Evolutionary conservation across 2,888 invertebrate genomes (phyloP).

Genomic region (Ceramica pisi): DNA sequence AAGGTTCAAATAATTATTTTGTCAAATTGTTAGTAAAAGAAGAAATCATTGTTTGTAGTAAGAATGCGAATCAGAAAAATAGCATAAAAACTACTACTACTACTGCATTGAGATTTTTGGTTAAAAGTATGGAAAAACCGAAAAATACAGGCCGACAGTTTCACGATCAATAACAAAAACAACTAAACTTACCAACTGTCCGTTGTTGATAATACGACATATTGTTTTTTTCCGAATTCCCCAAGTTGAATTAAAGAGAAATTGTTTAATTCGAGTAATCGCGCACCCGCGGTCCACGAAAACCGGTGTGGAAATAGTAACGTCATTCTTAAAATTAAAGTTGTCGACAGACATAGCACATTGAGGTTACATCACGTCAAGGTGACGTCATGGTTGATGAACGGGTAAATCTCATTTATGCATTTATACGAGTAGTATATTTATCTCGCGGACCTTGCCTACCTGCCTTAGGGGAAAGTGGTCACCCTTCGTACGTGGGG

Average conservation of each 20-base stretch:
- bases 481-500: too few species aligned
- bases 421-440: too few species aligned
- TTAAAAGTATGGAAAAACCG: too few species aligned
- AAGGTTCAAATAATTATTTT: too few species aligned
- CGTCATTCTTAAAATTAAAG: constrained; percentile 89
- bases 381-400: constrained; percentile 53
- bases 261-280: constrained; percentile 49
- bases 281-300: constrained; percentile 71
- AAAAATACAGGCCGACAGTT: background rate
- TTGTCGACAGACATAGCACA: constrained; percentile 63
- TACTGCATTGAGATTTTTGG: background rate
- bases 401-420: background rate
- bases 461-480: too few species aligned
- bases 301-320: constrained; percentile 79
- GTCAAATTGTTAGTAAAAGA: too few species aligned
- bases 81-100: background rate
- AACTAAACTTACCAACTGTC: constrained; percentile 78
- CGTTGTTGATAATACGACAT: constrained; percentile 80
- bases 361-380: constrained; percentile 42
- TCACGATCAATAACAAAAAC: constrained; percentile 12
- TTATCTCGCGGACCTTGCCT: too few species aligned
- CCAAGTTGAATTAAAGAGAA: constrained; percentile 48
- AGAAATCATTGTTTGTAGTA: too few species aligned
- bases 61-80: too few species aligned
- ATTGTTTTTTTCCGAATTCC: constrained; percentile 51